Conservation (phyloP, 2,888 invertebrate genomes). For the Xestia ashworthii region DNA sequence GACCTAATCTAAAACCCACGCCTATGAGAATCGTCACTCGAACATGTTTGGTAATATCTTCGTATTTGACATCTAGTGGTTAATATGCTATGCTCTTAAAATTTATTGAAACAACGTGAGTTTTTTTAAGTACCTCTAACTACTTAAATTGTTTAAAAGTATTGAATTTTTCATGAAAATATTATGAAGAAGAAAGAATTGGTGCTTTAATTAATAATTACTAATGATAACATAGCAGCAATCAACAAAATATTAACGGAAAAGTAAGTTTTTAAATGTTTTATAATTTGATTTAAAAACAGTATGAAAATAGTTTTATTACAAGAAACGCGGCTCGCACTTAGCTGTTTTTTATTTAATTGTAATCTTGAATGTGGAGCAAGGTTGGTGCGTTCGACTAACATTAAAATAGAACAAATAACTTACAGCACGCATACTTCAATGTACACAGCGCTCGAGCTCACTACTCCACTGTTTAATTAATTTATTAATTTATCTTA, state of each 20-base stretch:
- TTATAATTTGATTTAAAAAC: background rate
- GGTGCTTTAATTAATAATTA: background rate
- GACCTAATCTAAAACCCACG: background rate
- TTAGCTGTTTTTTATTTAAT: constrained; percentile 78
- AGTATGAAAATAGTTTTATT: constrained; percentile 35
- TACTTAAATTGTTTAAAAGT: too few species aligned
- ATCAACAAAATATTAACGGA: background rate
- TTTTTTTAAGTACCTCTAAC: too few species aligned
- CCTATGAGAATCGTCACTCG: background rate
- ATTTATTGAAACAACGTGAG: background rate
- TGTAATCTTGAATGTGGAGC: constrained; percentile 86
- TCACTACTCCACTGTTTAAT: constrained; percentile 66
- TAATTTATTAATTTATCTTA: constrained; percentile 54
- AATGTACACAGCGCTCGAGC: constrained; percentile 72
- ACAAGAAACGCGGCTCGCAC: constrained; percentile 57
- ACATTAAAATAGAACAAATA: constrained; percentile 86
- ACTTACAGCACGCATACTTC: constrained; percentile 81
- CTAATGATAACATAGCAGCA: background rate
- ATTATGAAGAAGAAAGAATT: background rate
- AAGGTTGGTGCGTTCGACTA: constrained; percentile 86
- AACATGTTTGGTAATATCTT: background rate
- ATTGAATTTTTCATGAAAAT: background rate
- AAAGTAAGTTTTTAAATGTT: background rate
- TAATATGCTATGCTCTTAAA: background rate
- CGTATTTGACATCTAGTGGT: background rate